Percentiles rank a stretch among this genome's conserved stretches.
Evolutionary conservation across 2,888 invertebrate genomes (phyloP).

Genomic region (Lottia gigantea): DNA sequence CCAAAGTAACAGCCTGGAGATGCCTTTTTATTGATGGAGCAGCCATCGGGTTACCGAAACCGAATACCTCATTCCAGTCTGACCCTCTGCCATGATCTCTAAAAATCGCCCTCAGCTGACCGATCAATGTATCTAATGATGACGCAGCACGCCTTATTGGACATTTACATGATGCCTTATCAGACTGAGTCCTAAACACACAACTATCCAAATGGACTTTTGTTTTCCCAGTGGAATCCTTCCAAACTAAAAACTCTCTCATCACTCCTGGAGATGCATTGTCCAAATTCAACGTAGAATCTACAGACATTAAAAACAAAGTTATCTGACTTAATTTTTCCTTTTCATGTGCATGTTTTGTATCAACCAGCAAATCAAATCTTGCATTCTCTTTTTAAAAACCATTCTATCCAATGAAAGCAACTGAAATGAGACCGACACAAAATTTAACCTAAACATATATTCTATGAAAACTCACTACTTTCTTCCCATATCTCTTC

Average conservation of each 20-base stretch:
- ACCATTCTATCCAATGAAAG: not conserved
- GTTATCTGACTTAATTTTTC: not conserved
- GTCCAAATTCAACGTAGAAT: not conserved
- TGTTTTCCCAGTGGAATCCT: not conserved
- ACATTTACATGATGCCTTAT: not conserved
- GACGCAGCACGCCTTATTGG: not conserved
- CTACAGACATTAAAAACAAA: not conserved
- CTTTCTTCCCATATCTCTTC: no score
- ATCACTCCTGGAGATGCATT: not conserved
- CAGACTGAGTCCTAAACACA: not conserved
- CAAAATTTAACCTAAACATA: no score
- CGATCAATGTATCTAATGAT: not conserved
- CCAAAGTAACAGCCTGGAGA: not conserved
- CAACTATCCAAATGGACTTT: not conserved
- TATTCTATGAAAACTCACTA: no score
- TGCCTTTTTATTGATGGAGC: not conserved
- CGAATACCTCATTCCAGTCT: not conserved
- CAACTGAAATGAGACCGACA: no score
- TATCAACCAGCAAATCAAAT: not conserved
- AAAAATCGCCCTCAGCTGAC: not conserved
- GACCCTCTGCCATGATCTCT: not conserved
- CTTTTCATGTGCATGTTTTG: not conserved
- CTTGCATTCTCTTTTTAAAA: not conserved
- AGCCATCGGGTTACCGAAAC: constrained; percentile 3
- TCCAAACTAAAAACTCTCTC: not conserved